These are phyloP conservation scores for Eristalis intricaria DNA, from an alignment of 2,888 invertebrate genomes.

Conservation along the genomic window DNA sequence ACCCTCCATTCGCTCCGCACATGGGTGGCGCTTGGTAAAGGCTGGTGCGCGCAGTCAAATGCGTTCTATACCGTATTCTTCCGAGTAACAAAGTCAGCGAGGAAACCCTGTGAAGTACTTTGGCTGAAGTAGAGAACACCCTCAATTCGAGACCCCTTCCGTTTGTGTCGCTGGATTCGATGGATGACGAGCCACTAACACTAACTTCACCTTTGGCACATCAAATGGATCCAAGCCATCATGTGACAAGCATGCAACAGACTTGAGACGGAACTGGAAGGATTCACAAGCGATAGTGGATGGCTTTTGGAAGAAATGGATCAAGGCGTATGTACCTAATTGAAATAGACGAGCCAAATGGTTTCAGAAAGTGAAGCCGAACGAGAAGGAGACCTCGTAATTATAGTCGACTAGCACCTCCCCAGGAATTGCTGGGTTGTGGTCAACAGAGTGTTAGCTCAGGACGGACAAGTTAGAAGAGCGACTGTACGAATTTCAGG, in stretches of 20 bases:
- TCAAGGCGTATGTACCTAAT: constrained; percentile 69
- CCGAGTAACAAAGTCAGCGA: not conserved
- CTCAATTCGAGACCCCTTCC: constrained; percentile 59
- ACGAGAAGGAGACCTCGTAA: constrained; percentile 55
- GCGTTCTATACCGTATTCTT: constrained; percentile 1
- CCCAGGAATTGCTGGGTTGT: too few species aligned
- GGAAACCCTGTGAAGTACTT: constrained; percentile 26
- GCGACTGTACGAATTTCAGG: too few species aligned
- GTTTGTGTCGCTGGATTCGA: constrained; percentile 8
- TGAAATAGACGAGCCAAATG: constrained; percentile 62
- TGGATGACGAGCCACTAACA: constrained; percentile 56
- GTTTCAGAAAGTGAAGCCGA: constrained; percentile 32
- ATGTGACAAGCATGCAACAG: not conserved
- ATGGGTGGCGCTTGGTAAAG: constrained; percentile 63
- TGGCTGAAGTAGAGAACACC: constrained; percentile 34
- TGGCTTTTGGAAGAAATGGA: constrained; percentile 29
- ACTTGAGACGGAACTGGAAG: constrained; percentile 19
- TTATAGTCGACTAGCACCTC: constrained; percentile 14
- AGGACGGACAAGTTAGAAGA: too few species aligned
- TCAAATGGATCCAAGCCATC: constrained; percentile 29
- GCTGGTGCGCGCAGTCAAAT: too few species aligned
- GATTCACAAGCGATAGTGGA: constrained; percentile 3
- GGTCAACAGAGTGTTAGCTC: too few species aligned
- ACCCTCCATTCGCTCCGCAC: constrained; percentile 68
- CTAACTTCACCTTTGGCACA: constrained; percentile 67